These are phyloP conservation scores for Scolanthus callimorphus DNA, from an alignment of 92 coral and sea anemone genomes.

Conservation along the genomic window DNA sequence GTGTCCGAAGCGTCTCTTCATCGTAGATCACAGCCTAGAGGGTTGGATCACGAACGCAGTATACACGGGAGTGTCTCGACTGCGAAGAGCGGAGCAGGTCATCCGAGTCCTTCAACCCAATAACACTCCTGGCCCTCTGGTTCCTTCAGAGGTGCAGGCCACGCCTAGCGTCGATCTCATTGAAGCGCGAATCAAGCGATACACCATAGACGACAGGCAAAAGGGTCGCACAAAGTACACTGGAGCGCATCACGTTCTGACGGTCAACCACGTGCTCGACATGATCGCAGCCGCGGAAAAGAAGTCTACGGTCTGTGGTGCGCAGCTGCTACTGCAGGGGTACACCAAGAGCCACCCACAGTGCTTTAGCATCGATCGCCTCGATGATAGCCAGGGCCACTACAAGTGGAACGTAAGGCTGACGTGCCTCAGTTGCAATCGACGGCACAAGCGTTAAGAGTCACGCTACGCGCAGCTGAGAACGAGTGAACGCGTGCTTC, in stretches of 20 bases:
- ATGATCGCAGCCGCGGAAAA: too few relatives aligned
- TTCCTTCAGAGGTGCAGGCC: conserved; percentile 12
- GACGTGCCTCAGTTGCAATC: too few relatives aligned
- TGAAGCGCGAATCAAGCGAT: conserved; percentile 31
- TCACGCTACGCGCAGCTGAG: too few relatives aligned
- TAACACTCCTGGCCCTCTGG: conserved; percentile 13
- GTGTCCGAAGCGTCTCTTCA: conserved; percentile 14
- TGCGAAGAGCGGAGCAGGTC: conserved; percentile 15
- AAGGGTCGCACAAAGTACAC: conserved; percentile 24
- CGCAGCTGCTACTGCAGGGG: too few relatives aligned
- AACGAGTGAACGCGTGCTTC: too few relatives aligned
- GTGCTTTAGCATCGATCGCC: too few relatives aligned
- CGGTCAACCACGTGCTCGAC: conserved; percentile 26
- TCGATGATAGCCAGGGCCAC: too few relatives aligned
- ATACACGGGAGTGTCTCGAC: conserved; percentile 20
- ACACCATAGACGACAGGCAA: conserved; percentile 30
- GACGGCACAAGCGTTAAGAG: too few relatives aligned
- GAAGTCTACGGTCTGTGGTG: too few relatives aligned
- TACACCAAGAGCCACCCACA: too few relatives aligned
- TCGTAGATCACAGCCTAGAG: conserved; percentile 27
- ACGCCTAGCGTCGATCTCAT: conserved; percentile 23
- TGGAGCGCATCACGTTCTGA: conserved; percentile 19
- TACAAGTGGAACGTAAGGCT: too few relatives aligned
- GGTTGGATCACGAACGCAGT: conserved; percentile 43
- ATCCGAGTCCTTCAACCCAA: conserved; percentile 17